phyloP scores from a whole-genome alignment of 2,113 vertebrate species.

The Phylloscopus whistleri region DNA sequence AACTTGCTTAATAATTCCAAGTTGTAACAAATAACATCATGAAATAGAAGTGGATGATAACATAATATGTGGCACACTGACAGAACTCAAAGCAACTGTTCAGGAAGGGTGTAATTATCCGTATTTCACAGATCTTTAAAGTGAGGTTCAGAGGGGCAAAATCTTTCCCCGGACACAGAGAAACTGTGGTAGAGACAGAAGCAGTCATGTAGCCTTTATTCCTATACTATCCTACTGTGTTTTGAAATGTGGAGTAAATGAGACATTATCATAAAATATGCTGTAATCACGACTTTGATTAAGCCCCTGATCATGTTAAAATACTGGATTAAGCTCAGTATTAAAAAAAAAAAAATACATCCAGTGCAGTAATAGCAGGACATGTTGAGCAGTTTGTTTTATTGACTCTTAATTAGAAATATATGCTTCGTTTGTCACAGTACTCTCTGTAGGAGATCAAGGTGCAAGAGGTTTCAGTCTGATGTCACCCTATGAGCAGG shows the following conservation, averaged over 20 bases:
- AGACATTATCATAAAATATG: conserved; percentile 3
- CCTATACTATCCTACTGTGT: not conserved
- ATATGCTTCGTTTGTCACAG: not conserved
- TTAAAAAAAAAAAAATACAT: not conserved
- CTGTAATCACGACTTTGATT: conserved; percentile 7
- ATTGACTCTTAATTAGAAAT: conserved; percentile 35
- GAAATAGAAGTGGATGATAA: not conserved
- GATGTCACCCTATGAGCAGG: not conserved
- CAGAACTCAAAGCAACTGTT: conserved; percentile 9
- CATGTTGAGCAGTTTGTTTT: conserved; percentile 2
- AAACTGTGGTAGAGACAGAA: not conserved
- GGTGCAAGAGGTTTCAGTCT: not conserved
- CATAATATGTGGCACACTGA: not conserved
- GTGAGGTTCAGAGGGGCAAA: not conserved
- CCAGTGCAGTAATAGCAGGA: not conserved
- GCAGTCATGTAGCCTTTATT: not conserved
- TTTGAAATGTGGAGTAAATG: not conserved
- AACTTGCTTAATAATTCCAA: conserved; percentile 1
- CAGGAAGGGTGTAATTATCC: conserved; percentile 1
- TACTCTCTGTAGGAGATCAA: not conserved
- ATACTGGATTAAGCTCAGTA: not conserved
- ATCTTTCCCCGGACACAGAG: not conserved
- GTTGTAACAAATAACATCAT: not conserved
- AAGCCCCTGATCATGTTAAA: conserved; percentile 25
- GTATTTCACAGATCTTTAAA: not conserved